Evolutionary conservation across 2,797 vertebrate genomes (phyloP).

Genomic region (Rhinichthys osculus): DNA sequence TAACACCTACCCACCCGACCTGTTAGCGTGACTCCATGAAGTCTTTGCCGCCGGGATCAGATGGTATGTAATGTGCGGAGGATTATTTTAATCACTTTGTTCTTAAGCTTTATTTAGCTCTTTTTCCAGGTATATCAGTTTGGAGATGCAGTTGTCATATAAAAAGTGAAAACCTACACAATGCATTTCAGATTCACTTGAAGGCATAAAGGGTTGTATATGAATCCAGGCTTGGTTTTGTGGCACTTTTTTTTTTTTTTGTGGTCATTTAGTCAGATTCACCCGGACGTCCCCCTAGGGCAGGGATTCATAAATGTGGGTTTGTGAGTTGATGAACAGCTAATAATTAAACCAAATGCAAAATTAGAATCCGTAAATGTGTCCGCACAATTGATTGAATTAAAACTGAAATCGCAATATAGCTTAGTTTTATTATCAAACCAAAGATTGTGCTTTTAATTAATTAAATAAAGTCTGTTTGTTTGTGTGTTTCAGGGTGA

Average conservation of each 20-base stretch:
- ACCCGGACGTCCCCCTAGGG: neutral
- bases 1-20: conserved; percentile 45
- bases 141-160: neutral
- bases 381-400: neutral
- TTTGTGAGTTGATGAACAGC: neutral
- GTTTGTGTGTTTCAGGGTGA: neutral
- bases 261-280: neutral
- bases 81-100: conserved; percentile 19
- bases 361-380: neutral
- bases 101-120: conserved; percentile 25
- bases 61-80: neutral
- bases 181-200: neutral
- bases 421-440: neutral
- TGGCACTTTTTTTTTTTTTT: neutral
- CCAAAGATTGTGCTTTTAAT: no score
- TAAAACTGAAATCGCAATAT: neutral
- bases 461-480: neutral
- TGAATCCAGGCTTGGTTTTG: neutral
- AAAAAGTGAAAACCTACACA: conserved; percentile 1
- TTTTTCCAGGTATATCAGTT: neutral
- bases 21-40: conserved; percentile 46
- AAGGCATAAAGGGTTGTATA: neutral
- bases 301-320: neutral
- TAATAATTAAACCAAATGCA: neutral
- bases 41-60: neutral